Evolutionary conservation across 2,888 invertebrate genomes (phyloP).

Genomic region (Nemapogon koenigi): DNA sequence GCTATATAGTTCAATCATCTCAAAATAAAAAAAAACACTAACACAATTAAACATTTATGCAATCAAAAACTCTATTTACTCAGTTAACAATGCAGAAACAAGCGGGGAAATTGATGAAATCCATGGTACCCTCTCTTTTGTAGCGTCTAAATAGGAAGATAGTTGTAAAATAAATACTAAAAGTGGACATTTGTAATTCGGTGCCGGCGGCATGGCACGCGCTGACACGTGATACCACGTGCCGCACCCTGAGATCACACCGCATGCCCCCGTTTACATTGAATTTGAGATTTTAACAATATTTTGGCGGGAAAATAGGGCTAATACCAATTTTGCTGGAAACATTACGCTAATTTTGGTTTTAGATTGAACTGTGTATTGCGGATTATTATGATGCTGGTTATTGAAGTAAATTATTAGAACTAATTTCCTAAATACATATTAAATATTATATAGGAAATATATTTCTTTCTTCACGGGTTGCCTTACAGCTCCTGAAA

Average conservation of each 20-base stretch:
- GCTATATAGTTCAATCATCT: no score
- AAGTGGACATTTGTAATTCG: slow-evolving; percentile 21
- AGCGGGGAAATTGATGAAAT: slow-evolving; percentile 41
- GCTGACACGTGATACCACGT: slow-evolving; percentile 37
- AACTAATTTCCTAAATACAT: no score
- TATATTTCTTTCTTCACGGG: no score
- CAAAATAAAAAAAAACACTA: no score
- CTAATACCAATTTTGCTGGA: slow-evolving; percentile 45
- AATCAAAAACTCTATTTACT: slow-evolving; percentile 7
- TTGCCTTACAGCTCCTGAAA: no score
- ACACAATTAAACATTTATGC: no score
- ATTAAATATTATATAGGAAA: no score
- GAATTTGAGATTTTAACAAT: slow-evolving; percentile 22
- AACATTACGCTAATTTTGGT: slow-evolving; percentile 63
- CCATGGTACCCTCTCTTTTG: slow-evolving; percentile 37
- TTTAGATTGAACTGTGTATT: no score
- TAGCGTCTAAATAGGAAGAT: slow-evolving; percentile 48
- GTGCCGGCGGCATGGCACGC: slow-evolving; percentile 22
- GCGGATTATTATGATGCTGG: not conserved
- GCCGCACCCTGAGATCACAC: slow-evolving; percentile 22
- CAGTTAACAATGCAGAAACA: slow-evolving; percentile 20
- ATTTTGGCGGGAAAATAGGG: slow-evolving; percentile 38
- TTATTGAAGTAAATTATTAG: no score
- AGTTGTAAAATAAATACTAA: slow-evolving; percentile 54
- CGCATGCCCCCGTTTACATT: slow-evolving; percentile 9